Percentiles rank a stretch among this genome's conserved stretches.
These are phyloP conservation scores for Tethya wilhelma DNA, from an alignment of 37 sponge, comb jelly and placozoan species.

Conservation along the genomic window DNA sequence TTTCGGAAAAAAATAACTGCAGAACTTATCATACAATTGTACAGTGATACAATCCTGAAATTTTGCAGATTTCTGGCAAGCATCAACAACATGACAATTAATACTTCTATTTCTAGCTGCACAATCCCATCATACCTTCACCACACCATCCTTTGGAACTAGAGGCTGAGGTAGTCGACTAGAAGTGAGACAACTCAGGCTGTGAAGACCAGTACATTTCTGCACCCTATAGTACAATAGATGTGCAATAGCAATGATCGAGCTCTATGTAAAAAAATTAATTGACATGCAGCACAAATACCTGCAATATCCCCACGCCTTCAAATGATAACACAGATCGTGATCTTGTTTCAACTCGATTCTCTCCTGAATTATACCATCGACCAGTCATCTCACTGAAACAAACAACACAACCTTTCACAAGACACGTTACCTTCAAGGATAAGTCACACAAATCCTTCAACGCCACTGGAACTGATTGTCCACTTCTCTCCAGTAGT, in stretches of 20 bases:
- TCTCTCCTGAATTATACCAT: too few species aligned
- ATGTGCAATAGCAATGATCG: neutral
- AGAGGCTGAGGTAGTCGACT: neutral
- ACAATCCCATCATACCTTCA: conserved; percentile 27
- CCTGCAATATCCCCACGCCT: conserved; percentile 74
- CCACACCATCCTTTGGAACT: conserved; percentile 26
- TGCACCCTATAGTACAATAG: conserved; percentile 7
- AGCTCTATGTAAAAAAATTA: neutral
- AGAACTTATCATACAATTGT: too few species aligned
- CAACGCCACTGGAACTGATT: too few species aligned
- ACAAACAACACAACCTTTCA: too few species aligned
- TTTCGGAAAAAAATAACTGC: too few species aligned
- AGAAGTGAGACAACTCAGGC: neutral
- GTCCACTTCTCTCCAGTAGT: too few species aligned
- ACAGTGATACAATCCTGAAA: too few species aligned
- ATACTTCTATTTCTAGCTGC: neutral
- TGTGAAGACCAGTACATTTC: conserved; percentile 21
- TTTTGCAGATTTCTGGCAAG: neutral
- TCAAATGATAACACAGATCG: conserved; percentile 75
- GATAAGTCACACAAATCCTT: too few species aligned
- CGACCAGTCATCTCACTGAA: too few species aligned
- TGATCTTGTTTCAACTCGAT: neutral
- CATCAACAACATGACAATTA: neutral
- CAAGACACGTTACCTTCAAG: too few species aligned
- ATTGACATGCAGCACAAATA: conserved; percentile 1